Percentiles rank a stretch among this genome's conserved stretches.
Evolutionary conservation across 2,113 vertebrate species (phyloP).

Genomic region (Neotragus moschatus): DNA sequence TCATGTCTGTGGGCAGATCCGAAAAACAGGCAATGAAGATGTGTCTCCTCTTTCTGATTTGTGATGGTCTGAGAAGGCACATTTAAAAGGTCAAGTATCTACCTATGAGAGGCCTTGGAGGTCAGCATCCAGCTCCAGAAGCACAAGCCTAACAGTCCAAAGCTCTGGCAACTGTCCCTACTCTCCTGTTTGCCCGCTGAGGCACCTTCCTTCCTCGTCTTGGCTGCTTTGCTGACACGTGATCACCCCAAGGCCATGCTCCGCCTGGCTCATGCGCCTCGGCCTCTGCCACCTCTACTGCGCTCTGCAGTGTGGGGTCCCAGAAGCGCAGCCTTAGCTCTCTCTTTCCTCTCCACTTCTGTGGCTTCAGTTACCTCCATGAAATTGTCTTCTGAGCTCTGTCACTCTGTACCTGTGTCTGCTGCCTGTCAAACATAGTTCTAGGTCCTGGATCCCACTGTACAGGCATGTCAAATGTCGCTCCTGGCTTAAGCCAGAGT

Average conservation of each 20-base stretch:
- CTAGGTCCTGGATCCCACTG: neutral
- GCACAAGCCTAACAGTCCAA: neutral
- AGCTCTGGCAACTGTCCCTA: neutral
- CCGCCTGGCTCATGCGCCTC: neutral
- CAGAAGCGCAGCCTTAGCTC: neutral
- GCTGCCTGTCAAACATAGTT: neutral
- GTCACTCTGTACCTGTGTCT: neutral
- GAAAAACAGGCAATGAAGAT: neutral
- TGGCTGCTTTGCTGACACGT: neutral
- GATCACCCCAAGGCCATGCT: neutral
- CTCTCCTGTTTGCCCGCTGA: neutral
- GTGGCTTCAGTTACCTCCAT: neutral
- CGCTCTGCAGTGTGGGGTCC: neutral
- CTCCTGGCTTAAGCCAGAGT: neutral
- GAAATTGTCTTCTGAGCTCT: neutral
- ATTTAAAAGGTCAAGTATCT: neutral
- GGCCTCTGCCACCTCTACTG: neutral
- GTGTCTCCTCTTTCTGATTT: neutral
- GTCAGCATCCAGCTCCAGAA: neutral
- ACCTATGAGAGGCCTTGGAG: neutral
- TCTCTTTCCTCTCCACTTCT: rapidly evolving
- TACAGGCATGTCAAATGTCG: neutral
- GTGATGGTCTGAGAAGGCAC: neutral
- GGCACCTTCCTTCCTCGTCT: neutral
- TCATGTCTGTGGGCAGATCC: neutral